Conservation (phyloP, 2,888 invertebrate species). For the Amphiduros pacificus region DNA sequence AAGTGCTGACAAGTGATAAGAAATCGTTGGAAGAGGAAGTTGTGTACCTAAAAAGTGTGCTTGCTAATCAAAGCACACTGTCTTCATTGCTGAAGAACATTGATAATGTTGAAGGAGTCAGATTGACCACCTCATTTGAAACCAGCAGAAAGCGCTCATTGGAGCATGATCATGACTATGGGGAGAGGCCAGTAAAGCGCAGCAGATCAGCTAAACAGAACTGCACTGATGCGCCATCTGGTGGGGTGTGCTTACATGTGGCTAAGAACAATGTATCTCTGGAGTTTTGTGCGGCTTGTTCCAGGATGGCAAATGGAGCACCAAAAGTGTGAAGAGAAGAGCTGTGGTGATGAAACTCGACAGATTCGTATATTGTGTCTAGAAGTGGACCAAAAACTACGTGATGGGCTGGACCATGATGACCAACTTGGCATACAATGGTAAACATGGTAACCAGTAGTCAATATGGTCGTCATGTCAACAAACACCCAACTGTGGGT, state of each 20-base stretch:
- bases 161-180: constrained; percentile 41
- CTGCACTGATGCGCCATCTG: constrained; percentile 17
- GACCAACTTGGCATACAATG: too few species aligned
- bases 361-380: too few species aligned
- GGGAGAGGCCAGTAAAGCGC: constrained; percentile 24
- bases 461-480: too few species aligned
- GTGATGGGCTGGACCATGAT: too few species aligned
- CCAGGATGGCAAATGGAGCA: constrained; percentile 16
- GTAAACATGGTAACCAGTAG: too few species aligned
- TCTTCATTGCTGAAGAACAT: constrained; percentile 47
- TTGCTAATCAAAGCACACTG: constrained; percentile 50
- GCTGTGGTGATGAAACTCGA: too few species aligned
- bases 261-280: constrained; percentile 42
- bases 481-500: too few species aligned
- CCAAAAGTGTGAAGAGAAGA: not conserved
- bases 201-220: not conserved
- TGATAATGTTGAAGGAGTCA: constrained; percentile 36
- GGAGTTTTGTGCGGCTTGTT: constrained; percentile 50
- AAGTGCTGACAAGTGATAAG: constrained; percentile 26
- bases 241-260: constrained; percentile 54
- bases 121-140: constrained; percentile 37
- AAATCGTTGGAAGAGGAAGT: constrained; percentile 42
- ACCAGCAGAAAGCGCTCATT: constrained; percentile 33
- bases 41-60: constrained; percentile 47
- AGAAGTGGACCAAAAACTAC: too few species aligned